Evolutionary conservation across 1,140 invertebrate genomes (phyloP), one percentile per base, ranked within the genome.

Genomic region (Diprion similis): DNA sequence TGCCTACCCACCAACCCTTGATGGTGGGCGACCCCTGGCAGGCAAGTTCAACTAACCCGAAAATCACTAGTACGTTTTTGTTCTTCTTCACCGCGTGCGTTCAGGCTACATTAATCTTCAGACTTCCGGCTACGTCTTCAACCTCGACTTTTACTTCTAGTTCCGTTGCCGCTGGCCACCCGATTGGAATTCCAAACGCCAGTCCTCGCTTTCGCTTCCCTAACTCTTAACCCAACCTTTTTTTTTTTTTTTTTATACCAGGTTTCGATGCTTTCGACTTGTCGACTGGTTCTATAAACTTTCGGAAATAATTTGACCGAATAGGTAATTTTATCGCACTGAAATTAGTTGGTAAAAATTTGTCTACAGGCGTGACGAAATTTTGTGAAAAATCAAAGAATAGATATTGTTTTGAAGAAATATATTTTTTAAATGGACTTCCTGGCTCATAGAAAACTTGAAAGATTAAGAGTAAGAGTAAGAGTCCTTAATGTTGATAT

Each of bases 51-150:
- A 59, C 51, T 59, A 59, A 59, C 51, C n/a, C 51, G 51, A 59
- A 59, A 59, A 59, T 59, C 51, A 59, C 51, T 59, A 59, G 51
- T 59, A 59, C 51, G 51, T 59, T 59, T 59, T 59, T 59, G 51
- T 59, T 59, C 51, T 59, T 59, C 11, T 59, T 13, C 11, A 59
- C 51, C 11, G 51, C 11, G 51, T 17, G 51, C 51, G 51, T 59
- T 59, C n/a, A 8, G 51, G 51, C 51, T 59, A 59, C 51, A 59
- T 59, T 59, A 59, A 59, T 59, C 51, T 59, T 17, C 11, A 59
- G 51, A 59, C 51, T 59, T 59, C 51, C 51, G 51, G 51, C 51
- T 59, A 17, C 11, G 51, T 59, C 51, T 59, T 59, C 51, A 59
- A 17, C 11, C 51, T 59, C 51, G 51, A 59, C 51, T 59, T 59